Conservation (phyloP, 2,888 invertebrate species). For the Cephonodes hylas region DNA sequence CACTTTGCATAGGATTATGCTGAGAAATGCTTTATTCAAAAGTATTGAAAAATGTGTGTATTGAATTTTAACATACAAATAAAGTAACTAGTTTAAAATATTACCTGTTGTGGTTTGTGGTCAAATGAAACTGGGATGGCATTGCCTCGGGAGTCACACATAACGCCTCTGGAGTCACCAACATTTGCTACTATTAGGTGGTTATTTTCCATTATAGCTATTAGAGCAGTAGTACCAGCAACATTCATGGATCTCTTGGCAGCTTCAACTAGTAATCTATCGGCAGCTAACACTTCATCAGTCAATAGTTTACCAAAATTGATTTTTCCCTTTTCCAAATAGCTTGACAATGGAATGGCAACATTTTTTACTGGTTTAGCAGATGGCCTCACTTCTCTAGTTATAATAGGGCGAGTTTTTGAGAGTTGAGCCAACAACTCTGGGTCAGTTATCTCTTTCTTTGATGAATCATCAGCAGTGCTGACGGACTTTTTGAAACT, state of each 20-base stretch:
- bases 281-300: slow-evolving; percentile 93
- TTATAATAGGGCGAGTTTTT: slow-evolving; percentile 80
- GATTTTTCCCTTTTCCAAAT: slow-evolving; percentile 87
- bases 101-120: slow-evolving; percentile 97
- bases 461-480: slow-evolving; percentile 80
- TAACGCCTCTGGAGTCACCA: slow-evolving; percentile 97
- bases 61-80: not conserved
- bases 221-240: slow-evolving; percentile 94
- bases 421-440: slow-evolving; percentile 84
- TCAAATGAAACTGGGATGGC: slow-evolving; percentile 96
- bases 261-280: slow-evolving; percentile 89
- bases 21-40: no score
- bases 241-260: slow-evolving; percentile 90
- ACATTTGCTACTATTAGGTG: slow-evolving; percentile 96
- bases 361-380: slow-evolving; percentile 69
- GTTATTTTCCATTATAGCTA: slow-evolving; percentile 91
- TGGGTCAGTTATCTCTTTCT: slow-evolving; percentile 85
- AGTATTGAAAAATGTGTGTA: no score
- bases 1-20: no score
- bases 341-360: slow-evolving; percentile 80
- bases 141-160: slow-evolving; percentile 94
- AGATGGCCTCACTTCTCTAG: slow-evolving; percentile 81
- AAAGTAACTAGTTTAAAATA: slow-evolving; percentile 4
- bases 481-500: slow-evolving; percentile 85
- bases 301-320: slow-evolving; percentile 91